These are phyloP conservation scores for Sturnira hondurensis DNA, from an alignment of 2,113 vertebrate species.

Conservation along the genomic window DNA sequence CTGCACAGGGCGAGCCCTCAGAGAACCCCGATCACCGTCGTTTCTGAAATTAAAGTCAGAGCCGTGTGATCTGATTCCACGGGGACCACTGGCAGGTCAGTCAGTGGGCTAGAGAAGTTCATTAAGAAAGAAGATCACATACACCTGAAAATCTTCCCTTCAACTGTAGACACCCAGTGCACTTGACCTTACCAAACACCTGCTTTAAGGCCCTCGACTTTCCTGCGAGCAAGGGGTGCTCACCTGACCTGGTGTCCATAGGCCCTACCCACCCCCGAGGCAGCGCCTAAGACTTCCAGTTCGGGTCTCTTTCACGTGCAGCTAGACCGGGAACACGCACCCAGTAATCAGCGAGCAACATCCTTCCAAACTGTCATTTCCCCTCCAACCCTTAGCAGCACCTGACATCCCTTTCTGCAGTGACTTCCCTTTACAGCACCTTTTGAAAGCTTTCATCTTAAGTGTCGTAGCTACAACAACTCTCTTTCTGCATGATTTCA, in stretches of 20 bases:
- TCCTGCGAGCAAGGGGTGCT: accelerated
- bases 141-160: neutral
- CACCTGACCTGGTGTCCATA: neutral
- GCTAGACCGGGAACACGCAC: neutral
- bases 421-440: neutral
- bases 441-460: neutral
- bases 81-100: neutral
- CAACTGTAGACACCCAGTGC: neutral
- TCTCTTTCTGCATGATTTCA: neutral
- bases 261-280: neutral
- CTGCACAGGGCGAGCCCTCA: neutral
- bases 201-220: neutral
- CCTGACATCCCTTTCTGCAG: neutral
- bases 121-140: neutral
- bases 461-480: neutral
- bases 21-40: too few relatives aligned
- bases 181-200: neutral
- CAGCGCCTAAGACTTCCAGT: neutral
- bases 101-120: neutral
- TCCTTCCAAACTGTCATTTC: neutral
- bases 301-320: neutral
- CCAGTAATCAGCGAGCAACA: neutral
- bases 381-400: neutral
- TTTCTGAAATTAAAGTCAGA: neutral
- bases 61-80: neutral